Percentiles rank a stretch among this genome's conserved stretches.
These are phyloP conservation scores for Beaufortia kweichowensis DNA, from an alignment of 2,113 vertebrate genomes.

Conservation along the genomic window DNA sequence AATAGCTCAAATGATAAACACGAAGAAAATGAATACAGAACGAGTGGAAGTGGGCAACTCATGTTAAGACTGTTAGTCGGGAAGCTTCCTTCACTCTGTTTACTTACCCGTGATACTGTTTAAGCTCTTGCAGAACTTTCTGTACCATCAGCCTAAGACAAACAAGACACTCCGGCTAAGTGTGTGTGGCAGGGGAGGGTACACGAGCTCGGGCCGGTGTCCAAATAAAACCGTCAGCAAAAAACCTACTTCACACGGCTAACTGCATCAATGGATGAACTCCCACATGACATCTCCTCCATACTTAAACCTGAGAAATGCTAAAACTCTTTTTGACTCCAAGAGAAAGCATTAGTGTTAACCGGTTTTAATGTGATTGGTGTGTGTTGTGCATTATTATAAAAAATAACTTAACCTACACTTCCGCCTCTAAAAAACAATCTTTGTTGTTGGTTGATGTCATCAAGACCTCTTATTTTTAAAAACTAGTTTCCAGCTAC, in stretches of 20 bases:
- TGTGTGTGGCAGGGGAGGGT: constrained; percentile 26
- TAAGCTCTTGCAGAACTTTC: constrained; percentile 92
- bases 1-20: constrained; percentile 3
- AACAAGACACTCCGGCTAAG: constrained; percentile 74
- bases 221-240: constrained; percentile 31
- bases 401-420: no score
- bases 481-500: no score
- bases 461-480: no score
- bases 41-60: no score
- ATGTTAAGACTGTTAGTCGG: constrained; percentile 7
- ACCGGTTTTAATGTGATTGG: no score
- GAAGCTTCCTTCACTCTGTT: constrained; percentile 48
- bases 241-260: constrained; percentile 8
- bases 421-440: no score
- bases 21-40: no score
- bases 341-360: no score
- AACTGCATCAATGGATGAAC: background rate
- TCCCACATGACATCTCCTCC: background rate
- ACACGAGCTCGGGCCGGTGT: background rate
- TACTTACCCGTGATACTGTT: constrained; percentile 91
- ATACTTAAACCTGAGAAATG: background rate
- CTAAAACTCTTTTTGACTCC: background rate
- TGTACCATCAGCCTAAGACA: constrained; percentile 91
- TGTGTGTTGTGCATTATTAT: no score
- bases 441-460: no score